A percentile compares a stretch with the other conserved stretches of the same genome.
Evolutionary conservation across 2,888 invertebrate genomes (phyloP).

Genomic region (Sinohyriopsis cumingii): DNA sequence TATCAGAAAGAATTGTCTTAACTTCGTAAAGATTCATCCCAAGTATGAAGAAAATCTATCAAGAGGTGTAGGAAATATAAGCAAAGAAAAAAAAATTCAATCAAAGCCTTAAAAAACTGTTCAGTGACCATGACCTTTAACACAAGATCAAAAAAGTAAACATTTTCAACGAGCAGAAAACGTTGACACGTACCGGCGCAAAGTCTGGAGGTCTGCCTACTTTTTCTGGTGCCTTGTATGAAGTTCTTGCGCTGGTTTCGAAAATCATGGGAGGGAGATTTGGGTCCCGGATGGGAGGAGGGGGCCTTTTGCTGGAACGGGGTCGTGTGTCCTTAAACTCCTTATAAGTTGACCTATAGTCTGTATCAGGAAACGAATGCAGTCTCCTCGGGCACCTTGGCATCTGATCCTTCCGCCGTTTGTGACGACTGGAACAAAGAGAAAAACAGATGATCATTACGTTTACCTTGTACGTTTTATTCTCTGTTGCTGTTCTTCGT

Average conservation of each 20-base stretch:
- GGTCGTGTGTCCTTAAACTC: constrained; percentile 50
- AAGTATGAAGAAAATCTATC: no score
- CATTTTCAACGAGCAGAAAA: no score
- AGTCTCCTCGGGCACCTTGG: constrained; percentile 26
- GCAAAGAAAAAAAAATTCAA: no score
- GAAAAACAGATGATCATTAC: background rate
- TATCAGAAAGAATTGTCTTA: no score
- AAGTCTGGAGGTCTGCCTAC: constrained; percentile 54
- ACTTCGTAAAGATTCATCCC: no score
- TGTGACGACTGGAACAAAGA: constrained; percentile 46
- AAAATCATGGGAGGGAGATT: constrained; percentile 61
- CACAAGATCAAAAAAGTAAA: no score
- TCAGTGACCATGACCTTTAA: no score
- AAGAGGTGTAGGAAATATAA: no score
- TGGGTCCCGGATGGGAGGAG: constrained; percentile 50
- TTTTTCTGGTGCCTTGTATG: constrained; percentile 49
- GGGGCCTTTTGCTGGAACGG: constrained; percentile 66
- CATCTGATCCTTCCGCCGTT: constrained; percentile 36
- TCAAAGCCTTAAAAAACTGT: no score
- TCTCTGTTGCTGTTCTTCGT: background rate
- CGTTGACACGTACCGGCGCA: constrained; percentile 41
- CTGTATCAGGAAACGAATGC: constrained; percentile 43
- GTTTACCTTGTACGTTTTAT: background rate
- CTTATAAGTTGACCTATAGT: constrained; percentile 62
- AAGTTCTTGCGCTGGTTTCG: constrained; percentile 61